Conservation (phyloP, 2,888 invertebrate species). For the Epirrhoe alternata region DNA sequence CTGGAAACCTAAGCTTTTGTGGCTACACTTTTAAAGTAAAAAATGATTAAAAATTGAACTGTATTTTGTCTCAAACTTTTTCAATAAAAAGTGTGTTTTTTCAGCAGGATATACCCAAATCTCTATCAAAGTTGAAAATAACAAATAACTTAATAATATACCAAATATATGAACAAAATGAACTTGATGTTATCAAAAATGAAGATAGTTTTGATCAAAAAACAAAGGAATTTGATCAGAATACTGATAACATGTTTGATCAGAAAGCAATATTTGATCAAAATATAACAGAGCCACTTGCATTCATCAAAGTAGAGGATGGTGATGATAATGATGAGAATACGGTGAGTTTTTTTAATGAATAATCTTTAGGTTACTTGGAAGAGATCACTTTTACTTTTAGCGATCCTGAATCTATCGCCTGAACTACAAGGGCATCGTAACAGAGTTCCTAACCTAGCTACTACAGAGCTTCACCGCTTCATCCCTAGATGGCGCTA, state of each 20-base stretch:
- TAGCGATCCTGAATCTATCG: too few relatives aligned
- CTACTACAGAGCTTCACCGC: too few relatives aligned
- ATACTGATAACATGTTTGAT: neutral
- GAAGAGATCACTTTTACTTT: too few relatives aligned
- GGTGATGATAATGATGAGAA: constrained; percentile 9
- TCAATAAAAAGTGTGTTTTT: constrained; percentile 10
- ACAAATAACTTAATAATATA: constrained; percentile 5
- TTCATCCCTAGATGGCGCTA: too few relatives aligned
- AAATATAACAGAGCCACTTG: constrained; percentile 14
- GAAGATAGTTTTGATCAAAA: constrained; percentile 11
- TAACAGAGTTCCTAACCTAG: too few relatives aligned
- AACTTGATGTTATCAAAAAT: constrained; percentile 6
- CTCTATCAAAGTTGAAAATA: constrained; percentile 17
- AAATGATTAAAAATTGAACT: too few relatives aligned
- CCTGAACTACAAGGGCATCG: too few relatives aligned
- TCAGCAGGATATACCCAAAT: constrained; percentile 14
- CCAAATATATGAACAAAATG: neutral
- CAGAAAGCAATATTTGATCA: constrained; percentile 9
- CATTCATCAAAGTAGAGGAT: constrained; percentile 28
- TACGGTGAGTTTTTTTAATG: neutral
- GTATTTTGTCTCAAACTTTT: too few relatives aligned
- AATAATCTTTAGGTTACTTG: neutral
- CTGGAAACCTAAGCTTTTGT: too few relatives aligned
- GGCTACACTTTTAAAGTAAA: too few relatives aligned
- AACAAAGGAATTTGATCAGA: neutral